Evolutionary conservation across 2,797 vertebrate species (phyloP), one percentile per base, ranked within the genome.

Genomic region (Clarias platycephalus): DNA sequence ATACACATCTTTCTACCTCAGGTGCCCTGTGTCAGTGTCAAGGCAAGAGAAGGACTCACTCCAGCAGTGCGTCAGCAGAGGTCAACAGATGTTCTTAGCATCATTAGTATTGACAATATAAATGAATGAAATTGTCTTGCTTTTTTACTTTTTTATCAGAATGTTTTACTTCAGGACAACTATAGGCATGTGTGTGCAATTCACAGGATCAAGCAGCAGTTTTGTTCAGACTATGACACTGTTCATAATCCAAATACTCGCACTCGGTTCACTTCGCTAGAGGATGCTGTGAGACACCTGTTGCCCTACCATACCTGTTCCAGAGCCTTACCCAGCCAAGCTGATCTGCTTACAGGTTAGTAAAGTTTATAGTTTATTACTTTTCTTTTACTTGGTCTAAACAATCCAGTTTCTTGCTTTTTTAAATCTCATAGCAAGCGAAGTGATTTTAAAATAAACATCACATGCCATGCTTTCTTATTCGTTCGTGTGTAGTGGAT

Each of bases 241-340:
- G 93, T 95, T 8, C 93, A 95, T 91, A 90, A 87, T 83, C 91
- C 94, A 4, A 86, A 91, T 83, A 92, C 92, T 75, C 84, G 85
- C 16, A 84, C 91, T 31, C 89, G 91, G 67, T 95, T 96, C 84
- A 31, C 90, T 90, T 92, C 93, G 0, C 87, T 95, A 89, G 92
- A 91, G 87, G 94, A 95, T 28, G 93, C 93, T 0, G 90, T 93
- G 1, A 89, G 86, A 63, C 89, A 88, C 81, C 93, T 96, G 88
- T 90, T 96, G 89, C 95, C 95, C 1, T 96, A 94, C 89, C 95
- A 96, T 90, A 88, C 91, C 82, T 95, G 93, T 62, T 89, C 93
- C 3, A 93, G 95, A 81, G 89, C 89, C 86, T 89, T 92, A 86
- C 95, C 95, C 84, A 90, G 90, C 64, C 91, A 91, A 81, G 90